Evolutionary conservation across 2,113 vertebrate species (phyloP).

Genomic region (Lanius ludovicianus): DNA sequence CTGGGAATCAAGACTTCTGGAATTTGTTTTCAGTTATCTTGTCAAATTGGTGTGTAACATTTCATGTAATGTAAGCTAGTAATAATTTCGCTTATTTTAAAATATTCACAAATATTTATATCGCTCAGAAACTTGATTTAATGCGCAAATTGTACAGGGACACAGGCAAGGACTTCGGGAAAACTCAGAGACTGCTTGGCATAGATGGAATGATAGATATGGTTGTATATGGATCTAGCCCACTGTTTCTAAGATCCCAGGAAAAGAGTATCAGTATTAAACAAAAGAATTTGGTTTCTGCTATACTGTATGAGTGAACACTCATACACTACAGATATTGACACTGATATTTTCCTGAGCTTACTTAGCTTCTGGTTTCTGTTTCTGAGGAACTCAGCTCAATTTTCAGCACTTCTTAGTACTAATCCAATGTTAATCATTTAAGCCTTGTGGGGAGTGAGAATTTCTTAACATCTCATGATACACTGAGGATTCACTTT

Average conservation of each 20-base stretch:
- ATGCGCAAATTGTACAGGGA: neutral
- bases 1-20: neutral
- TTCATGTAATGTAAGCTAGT: neutral
- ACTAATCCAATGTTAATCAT: neutral
- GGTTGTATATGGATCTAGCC: neutral
- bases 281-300: neutral
- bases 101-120: neutral
- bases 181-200: neutral
- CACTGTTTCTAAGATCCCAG: neutral
- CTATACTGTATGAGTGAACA: neutral
- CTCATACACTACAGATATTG: neutral
- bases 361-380: neutral
- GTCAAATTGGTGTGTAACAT: neutral
- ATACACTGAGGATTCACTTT: neutral
- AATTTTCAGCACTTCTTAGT: neutral
- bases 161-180: neutral
- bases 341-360: neutral
- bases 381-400: neutral
- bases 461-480: neutral
- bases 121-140: neutral
- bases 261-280: neutral
- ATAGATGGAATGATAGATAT: neutral
- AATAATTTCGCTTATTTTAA: neutral
- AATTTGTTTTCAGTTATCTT: neutral
- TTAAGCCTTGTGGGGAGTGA: neutral